phyloP scores from a whole-genome alignment of 2,888 invertebrate species.

The Leptinotarsa rubiginosa region DNA sequence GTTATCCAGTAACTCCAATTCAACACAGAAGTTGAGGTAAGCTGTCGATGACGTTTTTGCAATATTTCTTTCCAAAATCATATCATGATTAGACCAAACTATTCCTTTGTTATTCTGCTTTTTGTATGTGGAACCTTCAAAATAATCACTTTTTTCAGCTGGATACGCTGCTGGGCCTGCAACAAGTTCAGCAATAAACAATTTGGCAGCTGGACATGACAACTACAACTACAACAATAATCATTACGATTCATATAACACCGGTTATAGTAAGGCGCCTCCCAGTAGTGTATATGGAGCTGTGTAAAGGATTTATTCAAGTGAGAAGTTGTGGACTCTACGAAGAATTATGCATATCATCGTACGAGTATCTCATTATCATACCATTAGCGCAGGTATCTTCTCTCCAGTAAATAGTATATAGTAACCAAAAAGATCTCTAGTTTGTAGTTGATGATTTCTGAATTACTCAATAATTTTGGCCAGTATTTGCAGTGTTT shows the following conservation, averaged over 20 bases:
- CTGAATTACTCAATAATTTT: too few relatives aligned
- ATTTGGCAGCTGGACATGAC: constrained; percentile 48
- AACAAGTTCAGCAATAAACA: constrained; percentile 55
- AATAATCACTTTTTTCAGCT: neutral
- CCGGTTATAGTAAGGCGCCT: constrained; percentile 36
- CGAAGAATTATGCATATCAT: neutral
- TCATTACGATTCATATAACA: constrained; percentile 40
- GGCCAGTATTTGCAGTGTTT: too few relatives aligned
- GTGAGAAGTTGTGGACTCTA: neutral
- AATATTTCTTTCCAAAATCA: too few relatives aligned
- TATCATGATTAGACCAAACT: too few relatives aligned
- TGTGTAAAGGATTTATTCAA: constrained; percentile 25
- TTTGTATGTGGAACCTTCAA: too few relatives aligned
- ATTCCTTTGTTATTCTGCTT: too few relatives aligned
- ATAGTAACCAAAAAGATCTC: neutral
- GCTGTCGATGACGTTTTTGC: too few relatives aligned
- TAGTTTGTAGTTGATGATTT: neutral
- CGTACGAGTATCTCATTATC: constrained; percentile 9
- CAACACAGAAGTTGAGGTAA: too few relatives aligned
- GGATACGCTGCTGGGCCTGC: constrained; percentile 39
- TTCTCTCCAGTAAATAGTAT: neutral
- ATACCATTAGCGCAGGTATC: neutral
- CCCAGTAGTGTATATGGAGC: constrained; percentile 44
- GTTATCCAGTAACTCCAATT: too few relatives aligned
- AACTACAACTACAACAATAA: constrained; percentile 38